Evolutionary conservation across 2,797 vertebrate genomes (phyloP).

Genomic region (Cheirogaleus major): DNA sequence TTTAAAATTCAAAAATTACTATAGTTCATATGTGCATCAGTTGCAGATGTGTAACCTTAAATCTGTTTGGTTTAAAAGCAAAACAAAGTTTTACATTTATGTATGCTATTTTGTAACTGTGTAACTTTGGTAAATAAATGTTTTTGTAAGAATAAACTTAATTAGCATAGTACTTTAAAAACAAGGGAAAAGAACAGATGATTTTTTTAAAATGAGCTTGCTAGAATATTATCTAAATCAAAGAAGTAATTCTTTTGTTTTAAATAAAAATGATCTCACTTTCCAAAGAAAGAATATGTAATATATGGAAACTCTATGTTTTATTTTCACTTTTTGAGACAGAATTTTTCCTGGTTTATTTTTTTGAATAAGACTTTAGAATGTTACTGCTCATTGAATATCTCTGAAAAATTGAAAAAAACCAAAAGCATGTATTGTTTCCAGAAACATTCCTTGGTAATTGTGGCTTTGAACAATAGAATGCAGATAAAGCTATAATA

Average conservation of each 20-base stretch:
- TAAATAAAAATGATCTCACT: slow-evolving; percentile 20
- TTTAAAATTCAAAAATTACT: not conserved
- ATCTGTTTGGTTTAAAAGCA: slow-evolving; percentile 38
- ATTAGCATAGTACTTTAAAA: slow-evolving; percentile 22
- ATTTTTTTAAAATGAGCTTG: not conserved
- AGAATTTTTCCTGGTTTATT: slow-evolving; percentile 50
- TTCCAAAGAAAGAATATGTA: not conserved
- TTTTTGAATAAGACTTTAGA: slow-evolving; percentile 14
- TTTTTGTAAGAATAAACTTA: slow-evolving; percentile 9
- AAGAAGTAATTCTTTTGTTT: slow-evolving; percentile 40
- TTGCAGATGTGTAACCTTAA: not conserved
- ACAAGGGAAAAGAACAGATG: not conserved
- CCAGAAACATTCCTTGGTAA: slow-evolving; percentile 13
- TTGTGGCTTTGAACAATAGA: slow-evolving; percentile 8
- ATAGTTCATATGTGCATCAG: not conserved
- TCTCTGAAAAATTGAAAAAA: slow-evolving; percentile 39
- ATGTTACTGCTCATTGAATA: not conserved
- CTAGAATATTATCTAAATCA: slow-evolving; percentile 31
- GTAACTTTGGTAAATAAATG: slow-evolving; percentile 28
- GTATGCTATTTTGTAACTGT: not conserved
- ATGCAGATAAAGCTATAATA: not conserved
- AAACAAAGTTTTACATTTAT: not conserved
- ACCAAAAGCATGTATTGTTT: slow-evolving; percentile 47
- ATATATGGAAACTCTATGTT: not conserved
- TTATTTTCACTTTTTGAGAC: slow-evolving; percentile 13